A percentile compares a stretch with the other conserved stretches of the same genome.
phyloP scores from a whole-genome alignment of 2,888 invertebrate species.

The Pristionchus arcanus region DNA sequence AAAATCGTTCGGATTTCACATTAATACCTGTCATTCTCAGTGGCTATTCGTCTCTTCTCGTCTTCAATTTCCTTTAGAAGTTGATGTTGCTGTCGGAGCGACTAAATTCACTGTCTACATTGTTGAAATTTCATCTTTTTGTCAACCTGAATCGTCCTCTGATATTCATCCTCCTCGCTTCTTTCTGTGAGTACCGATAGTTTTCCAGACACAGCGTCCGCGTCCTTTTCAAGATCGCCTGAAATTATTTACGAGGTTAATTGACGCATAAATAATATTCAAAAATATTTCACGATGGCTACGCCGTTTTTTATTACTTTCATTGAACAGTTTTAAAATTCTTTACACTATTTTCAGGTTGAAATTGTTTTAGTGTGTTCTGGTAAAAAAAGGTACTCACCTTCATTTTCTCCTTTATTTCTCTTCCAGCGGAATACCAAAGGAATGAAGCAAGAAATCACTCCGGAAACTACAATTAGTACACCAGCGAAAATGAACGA shows the following conservation, averaged over 20 bases:
- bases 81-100: constrained; percentile 73
- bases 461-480: constrained; percentile 89
- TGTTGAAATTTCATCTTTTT: neutral
- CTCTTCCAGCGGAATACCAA: constrained; percentile 69
- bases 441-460: constrained; percentile 85
- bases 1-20: neutral
- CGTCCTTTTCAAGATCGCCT: constrained; percentile 66
- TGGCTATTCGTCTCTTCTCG: constrained; percentile 47
- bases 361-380: too few species aligned
- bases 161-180: constrained; percentile 78
- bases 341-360: too few species aligned
- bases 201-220: constrained; percentile 75
- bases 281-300: too few species aligned
- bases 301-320: too few species aligned
- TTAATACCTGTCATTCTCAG: constrained; percentile 21
- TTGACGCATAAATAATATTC: too few species aligned
- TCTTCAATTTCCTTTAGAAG: constrained; percentile 70
- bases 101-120: constrained; percentile 60
- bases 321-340: too few species aligned
- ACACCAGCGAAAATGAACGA: constrained; percentile 94
- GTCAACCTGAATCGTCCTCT: constrained; percentile 66
- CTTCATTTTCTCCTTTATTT: constrained; percentile 71
- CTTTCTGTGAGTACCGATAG: constrained; percentile 77
- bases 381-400: constrained; percentile 56
- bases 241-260: too few species aligned